Percentiles rank a stretch among this genome's conserved stretches.
These are phyloP conservation scores for Gallinago solitaria DNA, from an alignment of 2,797 vertebrate genomes.

Conservation along the genomic window DNA sequence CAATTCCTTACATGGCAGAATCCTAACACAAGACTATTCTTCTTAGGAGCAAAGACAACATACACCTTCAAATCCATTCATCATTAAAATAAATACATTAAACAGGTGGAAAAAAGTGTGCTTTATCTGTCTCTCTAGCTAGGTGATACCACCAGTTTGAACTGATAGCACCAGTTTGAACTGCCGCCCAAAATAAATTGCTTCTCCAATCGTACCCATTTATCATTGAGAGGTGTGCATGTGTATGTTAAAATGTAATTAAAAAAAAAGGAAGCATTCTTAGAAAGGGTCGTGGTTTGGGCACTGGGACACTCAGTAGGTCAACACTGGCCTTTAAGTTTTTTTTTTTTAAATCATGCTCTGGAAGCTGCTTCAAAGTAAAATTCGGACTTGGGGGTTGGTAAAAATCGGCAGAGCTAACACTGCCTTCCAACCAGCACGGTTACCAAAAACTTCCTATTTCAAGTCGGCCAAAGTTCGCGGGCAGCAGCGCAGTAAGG, in stretches of 20 bases:
- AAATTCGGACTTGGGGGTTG: rapidly evolving
- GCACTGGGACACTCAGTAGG: neutral
- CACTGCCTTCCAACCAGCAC: neutral
- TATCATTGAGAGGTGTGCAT: rapidly evolving
- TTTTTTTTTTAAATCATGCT: neutral
- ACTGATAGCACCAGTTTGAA: neutral
- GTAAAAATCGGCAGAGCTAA: neutral
- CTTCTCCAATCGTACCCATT: neutral
- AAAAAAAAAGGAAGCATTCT: too few relatives aligned
- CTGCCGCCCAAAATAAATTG: neutral
- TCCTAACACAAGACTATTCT: neutral
- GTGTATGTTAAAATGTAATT: rapidly evolving
- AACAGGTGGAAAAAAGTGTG: rapidly evolving
- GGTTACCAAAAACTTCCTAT: neutral
- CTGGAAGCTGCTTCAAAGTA: neutral
- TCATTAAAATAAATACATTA: neutral
- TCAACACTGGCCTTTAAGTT: neutral
- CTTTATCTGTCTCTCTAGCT: neutral
- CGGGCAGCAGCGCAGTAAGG: rapidly evolving
- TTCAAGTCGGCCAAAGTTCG: rapidly evolving
- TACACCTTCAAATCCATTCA: neutral
- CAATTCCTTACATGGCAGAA: neutral
- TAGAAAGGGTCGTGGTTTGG: neutral
- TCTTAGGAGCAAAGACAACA: neutral
- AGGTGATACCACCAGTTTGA: neutral